Base-by-base conservation (phyloP, 2,797 vertebrate genomes). In the Okamejei kenojei region DNA sequence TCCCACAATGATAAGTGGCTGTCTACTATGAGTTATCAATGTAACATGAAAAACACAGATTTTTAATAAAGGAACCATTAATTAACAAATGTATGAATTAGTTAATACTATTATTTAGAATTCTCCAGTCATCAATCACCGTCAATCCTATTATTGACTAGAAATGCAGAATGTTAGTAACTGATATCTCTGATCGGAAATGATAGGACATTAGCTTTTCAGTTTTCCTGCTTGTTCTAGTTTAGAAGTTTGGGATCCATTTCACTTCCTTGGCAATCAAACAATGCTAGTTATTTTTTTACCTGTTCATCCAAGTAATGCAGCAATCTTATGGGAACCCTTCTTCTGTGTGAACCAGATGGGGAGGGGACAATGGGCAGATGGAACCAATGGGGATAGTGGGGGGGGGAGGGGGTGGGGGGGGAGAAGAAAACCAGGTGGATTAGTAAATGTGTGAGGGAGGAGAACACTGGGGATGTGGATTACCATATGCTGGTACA, bases 231-330 rank as follows among this genome's bases (percentile, higher is more conserved):
- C 10, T n/a, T 88, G 6, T 7, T 71, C 88, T 29, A 73, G 21
- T 26, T 74, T 26, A 11, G 11, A 54, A 13, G 1, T 74, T 29
- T 74, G 90, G 23, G n/a, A 35, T 88, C 15, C n/a, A 21, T 88
- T 91, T 90, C 92, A 94, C 94, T 94, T 94, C 93, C 93, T 93
- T 94, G 93, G 77, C 29, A 94, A 94, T 93, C 94, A 94, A 95
- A 94, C 94, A 94, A 93, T 88, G 32, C 32, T 65, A 15, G n/a
- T 17, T 35, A 17, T 32, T n/a, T 73, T 65, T 35, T 13, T 2
- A 86, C 61, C 13, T 26, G 58, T n/a, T 13, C 58, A 63, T 32
- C 13, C 1, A 86, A 63, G 11, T n/a, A 32, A 86, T 17, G 1
- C 1, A 35, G n/a, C 84, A 86, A 1, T 5, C 81, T 63, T 19